Evolutionary conservation across 1,140 invertebrate species (phyloP), one percentile per base, ranked within the genome.

Genomic region (Tetranychus urticae): DNA sequence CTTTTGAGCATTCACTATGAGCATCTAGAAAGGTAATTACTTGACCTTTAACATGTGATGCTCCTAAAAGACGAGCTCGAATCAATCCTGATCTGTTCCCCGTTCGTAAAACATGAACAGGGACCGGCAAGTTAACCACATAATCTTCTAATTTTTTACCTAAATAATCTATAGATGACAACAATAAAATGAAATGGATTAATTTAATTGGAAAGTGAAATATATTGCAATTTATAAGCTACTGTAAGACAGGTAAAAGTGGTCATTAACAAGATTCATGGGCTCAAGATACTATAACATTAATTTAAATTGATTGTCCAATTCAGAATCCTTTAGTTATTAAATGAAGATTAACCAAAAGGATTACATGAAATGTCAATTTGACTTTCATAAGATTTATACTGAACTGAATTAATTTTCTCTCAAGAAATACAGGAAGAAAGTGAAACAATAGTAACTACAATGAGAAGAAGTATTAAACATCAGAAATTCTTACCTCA

Each of bases 1-100:
- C 90, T 75, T 89, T 85, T 1, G 78, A 78, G 62, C 74, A 76
- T 74, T 97, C 91, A 75, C 89, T 93, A 74, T 96, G 91, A 14
- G 91, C 89, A 73, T 97, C 91, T 50, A 97, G 75, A 76, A 96
- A 97, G 42, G 89, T 94, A 65, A 97, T 87, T 10, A 94, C 88
- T 72, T 92, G 82, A 35, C 90, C 92, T 65, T 48, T 87, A 0
- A 91, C 88, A 69, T 88, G 81, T 69, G 85, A 84, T 39, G 91
- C 91, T 60, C 91, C 92, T 55, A 90, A 75, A 39, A 97, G 76
- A 65, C 93, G 75, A 0, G 93, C 91, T 65, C 91, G 77, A 65
- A 97, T 97, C 23, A 97, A 74, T 0, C 92, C 93, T 1, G 87
- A 93, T 62, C 91, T 79, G 69, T 85, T 86, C 66, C 84, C 82